These are phyloP conservation scores for Anoplius nigerrimus DNA, from an alignment of 2,888 invertebrate species.

Conservation along the genomic window DNA sequence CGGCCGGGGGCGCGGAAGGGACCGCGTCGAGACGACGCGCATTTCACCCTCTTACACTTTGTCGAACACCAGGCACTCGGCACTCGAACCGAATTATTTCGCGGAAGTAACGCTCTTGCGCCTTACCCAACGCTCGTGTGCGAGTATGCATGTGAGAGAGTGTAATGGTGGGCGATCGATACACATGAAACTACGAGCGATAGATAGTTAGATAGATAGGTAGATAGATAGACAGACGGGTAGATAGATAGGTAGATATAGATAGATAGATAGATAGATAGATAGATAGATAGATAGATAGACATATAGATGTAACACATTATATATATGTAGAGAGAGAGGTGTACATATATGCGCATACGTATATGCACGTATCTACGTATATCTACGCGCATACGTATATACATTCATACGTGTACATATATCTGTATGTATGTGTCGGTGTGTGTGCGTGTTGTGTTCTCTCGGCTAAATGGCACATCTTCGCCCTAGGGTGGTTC, in stretches of 20 bases:
- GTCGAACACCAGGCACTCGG: conserved; percentile 31
- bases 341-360: conserved; percentile 13
- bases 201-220: conserved; percentile 22
- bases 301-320: conserved; percentile 6
- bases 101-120: conserved; percentile 6
- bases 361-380: not conserved
- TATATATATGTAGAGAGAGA: conserved; percentile 12
- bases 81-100: conserved; percentile 22
- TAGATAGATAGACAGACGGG: not conserved
- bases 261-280: conserved; percentile 15
- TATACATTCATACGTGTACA: conserved; percentile 4
- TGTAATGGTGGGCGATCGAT: conserved; percentile 36
- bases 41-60: conserved; percentile 25
- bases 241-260: conserved; percentile 5
- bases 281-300: conserved; percentile 18
- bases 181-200: conserved; percentile 43
- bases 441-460: conserved; percentile 8
- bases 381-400: conserved; percentile 9
- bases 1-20: too few relatives aligned
- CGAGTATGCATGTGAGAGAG: conserved; percentile 3
- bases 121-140: conserved; percentile 5
- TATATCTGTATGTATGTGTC: not conserved
- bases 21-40: conserved; percentile 6
- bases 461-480: conserved; percentile 21
- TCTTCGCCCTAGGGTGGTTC: conserved; percentile 14